Conservation (phyloP, 1,140 invertebrate species). For the Anastatus disparis region DNA sequence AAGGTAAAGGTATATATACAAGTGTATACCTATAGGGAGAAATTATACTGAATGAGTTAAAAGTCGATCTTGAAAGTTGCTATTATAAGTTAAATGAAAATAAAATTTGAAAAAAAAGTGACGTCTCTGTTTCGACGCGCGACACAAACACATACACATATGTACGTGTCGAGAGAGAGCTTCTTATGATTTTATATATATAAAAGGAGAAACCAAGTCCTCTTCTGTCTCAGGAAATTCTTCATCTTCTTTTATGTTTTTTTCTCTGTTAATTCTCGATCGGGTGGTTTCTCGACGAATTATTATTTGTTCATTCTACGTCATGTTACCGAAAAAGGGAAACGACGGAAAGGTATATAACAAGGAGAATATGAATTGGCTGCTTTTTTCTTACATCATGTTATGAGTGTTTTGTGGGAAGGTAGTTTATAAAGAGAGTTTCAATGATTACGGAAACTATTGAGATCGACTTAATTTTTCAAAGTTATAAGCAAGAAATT, state of each 20-base stretch:
- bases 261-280: neutral
- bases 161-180: slow-evolving; percentile 7
- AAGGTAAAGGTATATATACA: neutral
- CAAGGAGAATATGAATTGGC: neutral
- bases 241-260: neutral
- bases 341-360: neutral
- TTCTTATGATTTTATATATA: slow-evolving; percentile 22
- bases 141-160: neutral
- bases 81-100: too few relatives aligned
- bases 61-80: too few relatives aligned
- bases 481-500: neutral
- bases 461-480: neutral
- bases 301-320: slow-evolving; percentile 11
- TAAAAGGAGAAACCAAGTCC: neutral
- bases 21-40: neutral
- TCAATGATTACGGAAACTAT: neutral
- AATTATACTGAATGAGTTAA: too few relatives aligned
- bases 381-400: neutral
- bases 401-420: neutral
- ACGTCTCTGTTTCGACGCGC: slow-evolving; percentile 26
- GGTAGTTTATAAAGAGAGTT: neutral
- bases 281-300: neutral
- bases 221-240: slow-evolving; percentile 6
- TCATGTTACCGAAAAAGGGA: neutral
- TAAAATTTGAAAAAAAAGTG: slow-evolving; percentile 10